Conservation (phyloP, 2,888 invertebrate species). For the Cenopis cana region DNA sequence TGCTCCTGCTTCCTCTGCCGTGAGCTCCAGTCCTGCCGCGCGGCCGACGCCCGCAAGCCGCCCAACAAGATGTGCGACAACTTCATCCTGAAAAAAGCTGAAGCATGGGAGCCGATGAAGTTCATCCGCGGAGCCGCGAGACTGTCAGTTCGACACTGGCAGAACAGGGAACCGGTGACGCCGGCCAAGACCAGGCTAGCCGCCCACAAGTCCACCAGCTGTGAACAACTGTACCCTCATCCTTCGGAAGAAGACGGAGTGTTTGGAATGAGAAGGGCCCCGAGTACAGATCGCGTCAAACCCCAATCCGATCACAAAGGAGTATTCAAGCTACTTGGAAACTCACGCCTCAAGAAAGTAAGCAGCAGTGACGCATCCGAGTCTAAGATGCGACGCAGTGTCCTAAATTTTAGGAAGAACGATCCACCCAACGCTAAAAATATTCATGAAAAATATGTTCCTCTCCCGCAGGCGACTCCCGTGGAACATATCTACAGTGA, state of each 20-base stretch:
- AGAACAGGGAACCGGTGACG: slow-evolving; percentile 76
- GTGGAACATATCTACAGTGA: slow-evolving; percentile 78
- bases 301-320: slow-evolving; percentile 73
- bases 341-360: slow-evolving; percentile 74
- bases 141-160: slow-evolving; percentile 84
- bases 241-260: slow-evolving; percentile 70
- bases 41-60: slow-evolving; percentile 78
- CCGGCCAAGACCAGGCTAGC: slow-evolving; percentile 71
- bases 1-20: slow-evolving; percentile 91
- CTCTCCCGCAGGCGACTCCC: slow-evolving; percentile 70
- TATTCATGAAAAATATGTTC: slow-evolving; percentile 80
- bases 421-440: slow-evolving; percentile 69
- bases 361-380: slow-evolving; percentile 69
- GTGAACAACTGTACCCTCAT: slow-evolving; percentile 79
- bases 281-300: slow-evolving; percentile 80
- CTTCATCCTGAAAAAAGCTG: slow-evolving; percentile 84
- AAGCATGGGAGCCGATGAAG: slow-evolving; percentile 81
- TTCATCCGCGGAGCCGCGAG: slow-evolving; percentile 79
- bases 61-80: slow-evolving; percentile 78
- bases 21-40: slow-evolving; percentile 88
- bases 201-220: slow-evolving; percentile 79
- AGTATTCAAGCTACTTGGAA: slow-evolving; percentile 76
- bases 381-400: slow-evolving; percentile 71
- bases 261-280: slow-evolving; percentile 76
- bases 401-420: slow-evolving; percentile 75